Evolutionary conservation across 92 coral and sea anemone genomes (phyloP), one percentile per base, ranked within the genome.

Genomic region (Phenganax marumi): DNA sequence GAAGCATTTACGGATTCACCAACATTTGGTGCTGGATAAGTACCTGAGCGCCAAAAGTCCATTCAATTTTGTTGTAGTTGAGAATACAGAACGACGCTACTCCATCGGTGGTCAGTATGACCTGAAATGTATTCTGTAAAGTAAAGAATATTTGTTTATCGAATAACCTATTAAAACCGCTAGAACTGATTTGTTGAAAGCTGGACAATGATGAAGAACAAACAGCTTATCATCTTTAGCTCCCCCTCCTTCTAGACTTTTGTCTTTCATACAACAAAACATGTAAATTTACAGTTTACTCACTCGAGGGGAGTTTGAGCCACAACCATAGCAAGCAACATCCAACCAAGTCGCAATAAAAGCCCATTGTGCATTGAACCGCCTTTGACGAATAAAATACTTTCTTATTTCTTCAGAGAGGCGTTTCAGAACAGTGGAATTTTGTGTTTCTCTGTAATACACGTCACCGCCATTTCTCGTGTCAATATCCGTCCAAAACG

Each of bases 401-500:
- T 72, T 63, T 63, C 75, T 79, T 21, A 79, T 79, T 79, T 60
- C 56, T 21, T 63, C 14, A 19, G 85, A 52, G 39, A 76, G n/a
- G 13, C 85, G 76, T 52, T 65, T n/a, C 56, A 65, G 85, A 52
- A 81, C 61, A 7, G 62, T 22, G 26, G 64, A 62, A 11, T 81
- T 52, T n/a, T 68, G 76, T 7, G 52, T 81, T 26, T 81, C 79
- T 49, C 85, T 74, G 79, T 81, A 81, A 74, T 76, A 81, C 47
- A 81, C 85, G 0, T 39, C 68, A 0, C 85, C 85, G n/a, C 85
- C 85, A 25, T 7, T 69, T 24, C 14, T 79, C 52, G 84, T 79
- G 22, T 79, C 62, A 14, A 81, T 85, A 81, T 86, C 89, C 8
- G 81, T 75, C 90, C 87, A 87, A 26, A 87, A 87, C 50, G 89